Evolutionary conservation across 2,113 vertebrate genomes (phyloP), one percentile per base, ranked within the genome.

Genomic region (Nothoprocta pentlandii): DNA sequence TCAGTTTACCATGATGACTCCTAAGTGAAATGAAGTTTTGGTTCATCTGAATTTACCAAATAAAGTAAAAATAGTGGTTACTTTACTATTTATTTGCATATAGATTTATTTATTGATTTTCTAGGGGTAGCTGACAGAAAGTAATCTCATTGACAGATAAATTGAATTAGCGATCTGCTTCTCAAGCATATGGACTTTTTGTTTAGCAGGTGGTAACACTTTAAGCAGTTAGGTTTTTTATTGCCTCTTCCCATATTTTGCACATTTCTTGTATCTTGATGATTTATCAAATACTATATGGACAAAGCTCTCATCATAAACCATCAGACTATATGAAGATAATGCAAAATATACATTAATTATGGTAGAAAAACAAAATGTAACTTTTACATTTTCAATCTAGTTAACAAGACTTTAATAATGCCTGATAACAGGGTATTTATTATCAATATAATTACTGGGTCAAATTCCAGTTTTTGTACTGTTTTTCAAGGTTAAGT

Each of bases 31-130:
- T 42, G 53, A 82, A 79, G 15, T 66, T 90, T 93, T 95, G 0
- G 1, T 67, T 89, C 66, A 66, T 46, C 54, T 82, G 4, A 17
- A 5, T 58, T 81, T 73, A 73, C 10, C 36, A 44, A 85, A 69
- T 7, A 85, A 73, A 11, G 15, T 56, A 79, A 89, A 67, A 66
- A 59, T 22, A 71, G 32, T 67, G 74, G 51, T 44, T 64, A 64
- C 10, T 32, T 84, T 39, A 49, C 30, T 77, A 49, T 67, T 94
- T 66, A 82, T 94, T 94, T 92, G 34, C 41, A 69, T 82, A 63
- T 66, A 83, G 54, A 89, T 94, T 91, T 87, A 67, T 71, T 66
- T 46, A 85, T 73, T 89, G 85, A 76, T 79, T 85, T 87, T 19
- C 58, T 41, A 95, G 36, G 81, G 42, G 62, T 82, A 85, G 67